These are phyloP conservation scores for Eupsilia transversa DNA, from an alignment of 2,888 invertebrate species.

Conservation along the genomic window DNA sequence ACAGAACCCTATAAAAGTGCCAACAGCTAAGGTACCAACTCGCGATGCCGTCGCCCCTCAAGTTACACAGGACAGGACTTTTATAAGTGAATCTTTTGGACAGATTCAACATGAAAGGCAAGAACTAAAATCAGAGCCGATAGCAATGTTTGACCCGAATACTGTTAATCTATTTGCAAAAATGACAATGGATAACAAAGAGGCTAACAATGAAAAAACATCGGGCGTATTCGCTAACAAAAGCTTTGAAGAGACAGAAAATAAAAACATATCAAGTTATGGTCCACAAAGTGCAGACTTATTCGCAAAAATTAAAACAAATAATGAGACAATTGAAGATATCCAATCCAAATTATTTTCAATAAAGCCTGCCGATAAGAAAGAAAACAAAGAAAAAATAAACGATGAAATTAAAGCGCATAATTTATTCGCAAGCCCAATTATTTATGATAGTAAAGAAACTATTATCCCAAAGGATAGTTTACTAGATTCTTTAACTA, in stretches of 20 bases:
- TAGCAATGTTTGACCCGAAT: slow-evolving; percentile 44
- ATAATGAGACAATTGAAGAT: slow-evolving; percentile 26
- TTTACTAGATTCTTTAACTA: slow-evolving; percentile 66
- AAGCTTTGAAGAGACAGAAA: slow-evolving; percentile 22
- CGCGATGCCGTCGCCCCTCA: not conserved
- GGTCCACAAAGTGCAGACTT: slow-evolving; percentile 32
- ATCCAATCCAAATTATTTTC: slow-evolving; percentile 13
- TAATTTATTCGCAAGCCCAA: slow-evolving; percentile 29
- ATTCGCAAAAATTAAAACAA: slow-evolving; percentile 17
- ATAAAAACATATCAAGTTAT: slow-evolving; percentile 19
- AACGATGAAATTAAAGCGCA: slow-evolving; percentile 45
- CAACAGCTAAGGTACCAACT: not conserved
- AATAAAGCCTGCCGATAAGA: slow-evolving; percentile 20
- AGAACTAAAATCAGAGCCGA: not conserved
- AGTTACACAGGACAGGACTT: slow-evolving; percentile 11
- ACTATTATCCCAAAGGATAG: slow-evolving; percentile 29
- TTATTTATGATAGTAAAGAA: slow-evolving; percentile 40
- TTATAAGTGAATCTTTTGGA: slow-evolving; percentile 30
- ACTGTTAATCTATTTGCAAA: slow-evolving; percentile 38
- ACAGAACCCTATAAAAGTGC: slow-evolving; percentile 10
- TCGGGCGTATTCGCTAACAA: slow-evolving; percentile 1
- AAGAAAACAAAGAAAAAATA: slow-evolving; percentile 29
- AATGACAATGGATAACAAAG: slow-evolving; percentile 28
- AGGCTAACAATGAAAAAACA: slow-evolving; percentile 5
- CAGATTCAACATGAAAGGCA: slow-evolving; percentile 3